Evolutionary conservation across 1,140 invertebrate species (phyloP).

Genomic region (Zaprionus davidi): DNA sequence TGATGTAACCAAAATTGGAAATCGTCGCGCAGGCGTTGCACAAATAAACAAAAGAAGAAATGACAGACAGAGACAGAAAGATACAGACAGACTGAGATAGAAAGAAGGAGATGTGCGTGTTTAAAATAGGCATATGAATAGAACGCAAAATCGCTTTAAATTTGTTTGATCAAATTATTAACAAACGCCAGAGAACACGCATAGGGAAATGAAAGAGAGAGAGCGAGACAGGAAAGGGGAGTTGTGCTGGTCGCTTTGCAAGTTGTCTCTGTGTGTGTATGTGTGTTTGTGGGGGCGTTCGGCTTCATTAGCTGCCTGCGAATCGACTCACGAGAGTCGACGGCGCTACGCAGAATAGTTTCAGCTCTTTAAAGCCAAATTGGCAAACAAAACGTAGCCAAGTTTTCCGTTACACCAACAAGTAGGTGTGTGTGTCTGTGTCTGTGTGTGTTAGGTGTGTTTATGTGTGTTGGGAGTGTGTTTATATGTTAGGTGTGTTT

Average conservation of each 20-base stretch:
- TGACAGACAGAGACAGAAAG: not conserved
- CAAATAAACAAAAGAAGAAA: not conserved
- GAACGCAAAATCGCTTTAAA: conserved; percentile 43
- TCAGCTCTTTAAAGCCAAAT: conserved; percentile 34
- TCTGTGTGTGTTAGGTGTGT: conserved; percentile 1
- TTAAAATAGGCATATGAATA: conserved; percentile 60
- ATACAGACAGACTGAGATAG: not conserved
- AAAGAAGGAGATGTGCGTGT: conserved; percentile 14
- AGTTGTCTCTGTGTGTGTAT: conserved; percentile 19
- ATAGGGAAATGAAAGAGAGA: conserved; percentile 2
- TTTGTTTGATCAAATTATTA: conserved; percentile 67
- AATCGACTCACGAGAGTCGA: conserved; percentile 37
- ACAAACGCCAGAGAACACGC: conserved; percentile 26
- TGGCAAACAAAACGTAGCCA: conserved; percentile 29
- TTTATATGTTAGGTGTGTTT: conserved; percentile 20
- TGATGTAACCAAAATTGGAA: conserved; percentile 35
- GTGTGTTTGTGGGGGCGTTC: conserved; percentile 39
- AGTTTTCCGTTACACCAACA: conserved; percentile 72
- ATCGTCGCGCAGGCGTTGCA: conserved; percentile 39
- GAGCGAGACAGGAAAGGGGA: conserved; percentile 6
- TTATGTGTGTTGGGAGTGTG: conserved; percentile 17
- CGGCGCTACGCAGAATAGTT: conserved; percentile 19
- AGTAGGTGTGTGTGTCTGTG: conserved; percentile 20
- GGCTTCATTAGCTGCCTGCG: conserved; percentile 51
- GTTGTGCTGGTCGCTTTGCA: not conserved